Percentiles rank a stretch among this genome's conserved stretches.
These are phyloP conservation scores for Listrodromus nycthemerus DNA, from an alignment of 2,888 invertebrate species.

Conservation along the genomic window DNA sequence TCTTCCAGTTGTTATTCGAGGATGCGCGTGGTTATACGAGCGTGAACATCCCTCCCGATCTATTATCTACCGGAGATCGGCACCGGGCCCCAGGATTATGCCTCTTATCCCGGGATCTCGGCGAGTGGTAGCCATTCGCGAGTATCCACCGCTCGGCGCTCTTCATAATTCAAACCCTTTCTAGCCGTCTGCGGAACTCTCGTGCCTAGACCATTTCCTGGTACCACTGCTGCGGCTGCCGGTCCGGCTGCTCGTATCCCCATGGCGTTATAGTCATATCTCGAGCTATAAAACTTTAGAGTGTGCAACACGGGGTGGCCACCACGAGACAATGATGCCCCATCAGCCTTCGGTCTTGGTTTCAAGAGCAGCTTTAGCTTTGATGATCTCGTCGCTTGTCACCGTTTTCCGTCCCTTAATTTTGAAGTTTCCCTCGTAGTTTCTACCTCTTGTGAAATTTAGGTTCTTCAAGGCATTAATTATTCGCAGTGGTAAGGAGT, in stretches of 20 bases:
- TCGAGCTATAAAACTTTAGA: conserved; percentile 18
- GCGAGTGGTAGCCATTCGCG: conserved; percentile 42
- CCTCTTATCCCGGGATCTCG: conserved; percentile 61
- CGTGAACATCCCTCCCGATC: conserved; percentile 59
- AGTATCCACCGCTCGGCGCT: conserved; percentile 66
- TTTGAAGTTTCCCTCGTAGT: not conserved
- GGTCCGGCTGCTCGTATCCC: conserved; percentile 27
- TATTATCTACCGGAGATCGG: conserved; percentile 66
- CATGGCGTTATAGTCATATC: conserved; percentile 25
- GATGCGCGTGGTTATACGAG: conserved; percentile 45
- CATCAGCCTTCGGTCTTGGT: conserved; percentile 1
- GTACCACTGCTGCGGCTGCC: conserved; percentile 58
- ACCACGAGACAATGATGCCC: conserved; percentile 29
- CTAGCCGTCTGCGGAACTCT: conserved; percentile 70
- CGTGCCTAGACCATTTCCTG: conserved; percentile 70
- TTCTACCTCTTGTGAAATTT: not conserved
- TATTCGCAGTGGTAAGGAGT: not conserved
- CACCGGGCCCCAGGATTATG: conserved; percentile 46
- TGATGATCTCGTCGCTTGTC: not conserved
- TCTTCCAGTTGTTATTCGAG: conserved; percentile 38
- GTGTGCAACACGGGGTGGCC: conserved; percentile 10
- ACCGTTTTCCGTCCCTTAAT: not conserved
- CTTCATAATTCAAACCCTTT: conserved; percentile 83
- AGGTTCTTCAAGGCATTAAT: not conserved
- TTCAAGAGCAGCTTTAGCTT: not conserved